Evolutionary conservation across 2,113 vertebrate genomes (phyloP), one percentile per base, ranked within the genome.

Genomic region (Lontra canadensis): DNA sequence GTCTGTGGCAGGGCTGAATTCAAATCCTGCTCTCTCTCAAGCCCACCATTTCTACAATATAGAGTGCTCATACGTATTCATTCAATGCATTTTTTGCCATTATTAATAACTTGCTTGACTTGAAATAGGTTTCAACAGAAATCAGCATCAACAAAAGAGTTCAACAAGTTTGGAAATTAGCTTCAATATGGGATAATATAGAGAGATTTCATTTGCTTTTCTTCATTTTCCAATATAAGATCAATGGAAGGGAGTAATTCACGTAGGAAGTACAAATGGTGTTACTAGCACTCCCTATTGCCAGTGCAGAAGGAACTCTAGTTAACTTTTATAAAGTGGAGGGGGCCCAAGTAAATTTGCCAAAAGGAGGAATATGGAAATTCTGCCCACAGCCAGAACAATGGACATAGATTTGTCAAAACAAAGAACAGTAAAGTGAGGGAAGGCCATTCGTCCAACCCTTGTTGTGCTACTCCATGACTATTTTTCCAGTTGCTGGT

Each of bases 341-440:
- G 96, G 73, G 25, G 67, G 67, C 90, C 96, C 94, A 88, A 90
- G 88, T 71, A 83, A 81, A 34, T 95, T 67, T 92, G 95, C 95
- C 97, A 96, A 78, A 95, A 95, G 83, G 83, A 97, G 88, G 61
- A 61, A 74, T 91, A 93, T 96, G 97, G 96, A 95, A 94, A 98
- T 96, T 97, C 85, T 96, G 93, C 95, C 95, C 96, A 93, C 47
- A 20, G 85, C 61, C 84, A 93, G 97, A 97, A 98, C 98, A 98
- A 97, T 95, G 90, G 93, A 88, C 90, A 96, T 31, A 96, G 96
- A 94, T 96, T 98, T 95, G 85, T 97, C 93, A 88, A 98, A 97
- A 98, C 97, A 98, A 98, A 98, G 97, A 93, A 95, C 95, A 95
- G 95, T 67, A 8, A 79, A 97, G 95, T 80, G 87, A 96, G 86